Conservation (phyloP, 1,140 invertebrate genomes). For the Drosophila nigrodunni region DNA sequence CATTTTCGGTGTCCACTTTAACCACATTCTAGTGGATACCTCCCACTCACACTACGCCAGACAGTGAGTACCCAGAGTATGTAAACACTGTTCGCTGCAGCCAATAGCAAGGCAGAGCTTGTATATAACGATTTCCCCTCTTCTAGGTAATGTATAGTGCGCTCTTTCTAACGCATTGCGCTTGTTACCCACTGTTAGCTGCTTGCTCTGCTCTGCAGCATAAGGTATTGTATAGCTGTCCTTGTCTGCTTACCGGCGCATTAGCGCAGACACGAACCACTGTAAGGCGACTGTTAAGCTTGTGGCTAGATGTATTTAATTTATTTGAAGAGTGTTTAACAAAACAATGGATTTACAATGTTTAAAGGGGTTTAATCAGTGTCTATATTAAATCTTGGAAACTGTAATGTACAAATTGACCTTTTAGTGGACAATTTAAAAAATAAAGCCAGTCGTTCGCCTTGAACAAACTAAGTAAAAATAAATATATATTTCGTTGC, state of each 20-base stretch:
- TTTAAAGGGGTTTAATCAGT: neutral
- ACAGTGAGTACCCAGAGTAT: slow-evolving; percentile 20
- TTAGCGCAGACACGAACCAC: slow-evolving; percentile 56
- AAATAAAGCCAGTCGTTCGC: neutral
- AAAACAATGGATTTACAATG: neutral
- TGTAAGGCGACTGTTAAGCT: slow-evolving; percentile 35
- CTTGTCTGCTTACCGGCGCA: neutral
- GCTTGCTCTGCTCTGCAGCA: slow-evolving; percentile 13
- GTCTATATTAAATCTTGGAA: neutral
- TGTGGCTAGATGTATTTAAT: neutral
- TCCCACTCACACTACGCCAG: neutral
- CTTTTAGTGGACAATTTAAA: too few relatives aligned
- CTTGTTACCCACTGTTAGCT: neutral
- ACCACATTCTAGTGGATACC: slow-evolving; percentile 25
- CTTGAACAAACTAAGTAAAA: neutral
- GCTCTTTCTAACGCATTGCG: slow-evolving; percentile 8
- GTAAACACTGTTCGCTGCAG: slow-evolving; percentile 10
- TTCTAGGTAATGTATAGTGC: neutral
- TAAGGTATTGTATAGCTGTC: neutral
- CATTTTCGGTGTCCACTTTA: slow-evolving; percentile 19
- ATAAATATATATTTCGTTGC: neutral
- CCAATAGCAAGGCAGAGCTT: slow-evolving; percentile 10
- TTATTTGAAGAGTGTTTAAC: neutral
- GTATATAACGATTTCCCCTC: slow-evolving; percentile 63
- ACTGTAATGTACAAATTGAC: neutral